A percentile compares a stretch with the other conserved stretches of the same genome.
phyloP scores from a whole-genome alignment of 2,113 vertebrate species.

The Microcebus griseorufus region DNA sequence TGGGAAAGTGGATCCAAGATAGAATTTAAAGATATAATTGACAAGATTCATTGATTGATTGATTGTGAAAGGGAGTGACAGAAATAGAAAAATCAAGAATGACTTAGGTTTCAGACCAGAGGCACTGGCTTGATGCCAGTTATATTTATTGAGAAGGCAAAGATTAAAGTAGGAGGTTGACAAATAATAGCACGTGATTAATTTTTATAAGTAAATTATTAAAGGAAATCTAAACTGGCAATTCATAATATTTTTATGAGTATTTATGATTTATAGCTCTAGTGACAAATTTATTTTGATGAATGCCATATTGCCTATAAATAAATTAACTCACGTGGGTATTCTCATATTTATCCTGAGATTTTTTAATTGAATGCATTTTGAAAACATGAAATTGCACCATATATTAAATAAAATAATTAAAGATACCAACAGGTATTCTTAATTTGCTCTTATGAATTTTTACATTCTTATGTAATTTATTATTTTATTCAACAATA shows the following conservation, averaged over 20 bases:
- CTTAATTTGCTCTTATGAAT: not conserved
- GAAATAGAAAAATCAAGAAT: not conserved
- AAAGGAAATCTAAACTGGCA: conserved; percentile 8
- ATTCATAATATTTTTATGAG: not conserved
- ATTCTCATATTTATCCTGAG: not conserved
- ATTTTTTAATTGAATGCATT: conserved; percentile 19
- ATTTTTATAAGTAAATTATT: conserved; percentile 39
- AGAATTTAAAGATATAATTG: not conserved
- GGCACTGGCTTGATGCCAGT: not conserved
- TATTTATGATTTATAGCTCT: not conserved
- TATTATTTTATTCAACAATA: conserved; percentile 10
- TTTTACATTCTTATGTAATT: not conserved
- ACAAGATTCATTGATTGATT: not conserved
- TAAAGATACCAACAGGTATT: not conserved
- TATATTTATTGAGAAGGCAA: not conserved
- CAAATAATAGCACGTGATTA: conserved; percentile 30
- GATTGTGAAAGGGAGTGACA: not conserved
- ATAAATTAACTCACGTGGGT: conserved; percentile 14
- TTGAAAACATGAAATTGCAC: not conserved
- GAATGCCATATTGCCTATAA: not conserved
- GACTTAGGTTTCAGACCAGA: not conserved
- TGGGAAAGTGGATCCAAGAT: not conserved
- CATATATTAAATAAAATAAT: conserved; percentile 23
- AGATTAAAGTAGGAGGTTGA: not conserved
- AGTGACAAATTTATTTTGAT: conserved; percentile 26